phyloP scores from a whole-genome alignment of 2,888 invertebrate species.

The Fragum fragum region DNA sequence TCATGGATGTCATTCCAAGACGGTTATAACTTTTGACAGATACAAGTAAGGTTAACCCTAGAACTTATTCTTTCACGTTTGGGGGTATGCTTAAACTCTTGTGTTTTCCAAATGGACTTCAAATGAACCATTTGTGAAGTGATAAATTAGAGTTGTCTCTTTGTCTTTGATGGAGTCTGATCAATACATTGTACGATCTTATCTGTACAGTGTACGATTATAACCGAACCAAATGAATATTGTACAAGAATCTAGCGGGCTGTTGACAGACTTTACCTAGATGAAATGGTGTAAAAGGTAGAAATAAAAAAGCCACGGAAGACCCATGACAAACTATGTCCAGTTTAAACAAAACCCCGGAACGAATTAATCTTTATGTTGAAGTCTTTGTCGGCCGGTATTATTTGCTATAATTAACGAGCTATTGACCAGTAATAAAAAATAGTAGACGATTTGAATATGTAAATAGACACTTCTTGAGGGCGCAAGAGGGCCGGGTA shows the following conservation, averaged over 20 bases:
- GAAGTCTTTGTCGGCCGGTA: slow-evolving; percentile 22
- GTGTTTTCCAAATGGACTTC: no score
- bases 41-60: slow-evolving; percentile 34
- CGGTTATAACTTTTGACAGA: slow-evolving; percentile 49
- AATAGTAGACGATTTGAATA: slow-evolving; percentile 55
- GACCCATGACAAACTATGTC: slow-evolving; percentile 30
- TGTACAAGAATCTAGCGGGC: no score
- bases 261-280: no score
- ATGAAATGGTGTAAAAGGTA: background rate
- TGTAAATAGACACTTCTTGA: slow-evolving; percentile 47
- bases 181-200: no score
- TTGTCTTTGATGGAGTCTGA: no score
- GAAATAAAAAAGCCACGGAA: slow-evolving; percentile 12
- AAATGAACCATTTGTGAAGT: no score
- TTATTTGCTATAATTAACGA: slow-evolving; percentile 55
- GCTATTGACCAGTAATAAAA: slow-evolving; percentile 62
- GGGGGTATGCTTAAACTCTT: slow-evolving; percentile 22
- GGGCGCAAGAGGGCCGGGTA: slow-evolving; percentile 23
- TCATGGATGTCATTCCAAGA: slow-evolving; percentile 58
- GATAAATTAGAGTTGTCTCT: no score
- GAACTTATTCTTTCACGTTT: slow-evolving; percentile 24
- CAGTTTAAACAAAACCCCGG: slow-evolving; percentile 24
- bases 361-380: slow-evolving; percentile 33
- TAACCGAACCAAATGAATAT: no score
- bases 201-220: no score